Percentiles rank a stretch among this genome's conserved stretches.
phyloP scores from a whole-genome alignment of 2,113 vertebrate genomes.

The Catagonus wagneri region DNA sequence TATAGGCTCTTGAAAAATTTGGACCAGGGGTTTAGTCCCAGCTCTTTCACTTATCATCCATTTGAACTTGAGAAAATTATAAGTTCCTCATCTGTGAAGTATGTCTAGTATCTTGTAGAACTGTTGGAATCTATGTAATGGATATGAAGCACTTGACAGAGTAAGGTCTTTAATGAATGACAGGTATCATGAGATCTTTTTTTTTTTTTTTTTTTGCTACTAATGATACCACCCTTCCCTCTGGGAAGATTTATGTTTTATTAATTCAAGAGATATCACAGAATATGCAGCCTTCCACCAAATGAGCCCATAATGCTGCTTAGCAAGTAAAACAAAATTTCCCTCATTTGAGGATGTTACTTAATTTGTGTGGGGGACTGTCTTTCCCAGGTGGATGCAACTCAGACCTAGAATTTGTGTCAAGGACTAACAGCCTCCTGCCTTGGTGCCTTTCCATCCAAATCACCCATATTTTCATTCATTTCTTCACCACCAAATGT shows the following conservation, averaged over 20 bases:
- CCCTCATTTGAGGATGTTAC: not conserved
- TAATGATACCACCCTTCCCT: not conserved
- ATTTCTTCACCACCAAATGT: not conserved
- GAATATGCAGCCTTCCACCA: not conserved
- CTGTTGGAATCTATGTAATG: not conserved
- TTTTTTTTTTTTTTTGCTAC: not conserved
- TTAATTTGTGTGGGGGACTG: not conserved
- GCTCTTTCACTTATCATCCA: not conserved
- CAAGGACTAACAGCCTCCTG: not conserved
- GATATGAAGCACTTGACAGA: constrained; percentile 9
- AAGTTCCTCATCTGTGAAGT: constrained; percentile 23
- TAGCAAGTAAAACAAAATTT: constrained; percentile 16
- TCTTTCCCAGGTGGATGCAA: not conserved
- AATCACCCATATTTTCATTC: not conserved
- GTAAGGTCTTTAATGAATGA: not conserved
- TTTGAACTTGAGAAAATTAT: constrained; percentile 14
- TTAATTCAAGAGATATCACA: not conserved
- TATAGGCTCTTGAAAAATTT: not conserved
- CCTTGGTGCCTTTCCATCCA: not conserved
- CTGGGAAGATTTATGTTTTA: not conserved
- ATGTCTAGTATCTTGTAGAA: not conserved
- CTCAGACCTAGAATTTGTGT: not conserved
- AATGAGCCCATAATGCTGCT: not conserved
- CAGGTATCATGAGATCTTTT: not conserved
- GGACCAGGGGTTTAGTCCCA: not conserved